phyloP scores from a whole-genome alignment of 2,797 vertebrate species.

The Bovichtus variegatus region DNA sequence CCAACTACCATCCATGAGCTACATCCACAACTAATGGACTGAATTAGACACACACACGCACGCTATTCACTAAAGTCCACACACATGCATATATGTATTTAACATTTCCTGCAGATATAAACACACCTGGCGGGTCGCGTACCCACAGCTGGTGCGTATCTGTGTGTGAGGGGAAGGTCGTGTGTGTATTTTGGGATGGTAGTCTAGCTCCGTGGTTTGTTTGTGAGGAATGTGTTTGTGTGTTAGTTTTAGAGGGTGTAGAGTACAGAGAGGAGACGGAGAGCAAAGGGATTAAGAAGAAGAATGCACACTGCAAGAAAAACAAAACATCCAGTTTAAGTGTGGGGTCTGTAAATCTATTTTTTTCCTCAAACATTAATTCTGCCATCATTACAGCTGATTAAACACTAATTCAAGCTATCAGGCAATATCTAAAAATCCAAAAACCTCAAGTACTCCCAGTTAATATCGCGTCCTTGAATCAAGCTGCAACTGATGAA shows the following conservation, averaged over 20 bases:
- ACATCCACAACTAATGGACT: conserved; percentile 41
- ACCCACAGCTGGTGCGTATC: not conserved
- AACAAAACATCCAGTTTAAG: not conserved
- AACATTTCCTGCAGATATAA: conserved; percentile 42
- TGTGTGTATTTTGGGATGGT: not conserved
- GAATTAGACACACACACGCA: conserved; percentile 41
- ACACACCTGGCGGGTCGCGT: conserved; percentile 30
- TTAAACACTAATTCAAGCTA: conserved; percentile 37
- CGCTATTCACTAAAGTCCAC: conserved; percentile 28
- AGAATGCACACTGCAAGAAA: conserved; percentile 21
- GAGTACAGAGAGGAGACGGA: not conserved
- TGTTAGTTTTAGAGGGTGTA: not conserved
- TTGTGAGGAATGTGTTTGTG: conserved; percentile 15
- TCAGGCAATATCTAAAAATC: conserved; percentile 27
- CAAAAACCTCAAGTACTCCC: conserved; percentile 5
- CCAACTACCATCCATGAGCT: conserved; percentile 35
- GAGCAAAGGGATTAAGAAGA: conserved; percentile 10
- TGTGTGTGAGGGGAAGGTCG: not conserved
- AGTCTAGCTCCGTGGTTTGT: conserved; percentile 9
- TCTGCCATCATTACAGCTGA: conserved; percentile 20
- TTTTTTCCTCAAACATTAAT: not conserved
- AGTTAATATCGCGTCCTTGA: conserved; percentile 20
- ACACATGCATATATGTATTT: conserved; percentile 34
- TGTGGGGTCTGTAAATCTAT: not conserved
- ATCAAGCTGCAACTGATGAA: conserved; percentile 9